phyloP scores from a whole-genome alignment of 2,888 invertebrate genomes.

The Cloeon dipterum region DNA sequence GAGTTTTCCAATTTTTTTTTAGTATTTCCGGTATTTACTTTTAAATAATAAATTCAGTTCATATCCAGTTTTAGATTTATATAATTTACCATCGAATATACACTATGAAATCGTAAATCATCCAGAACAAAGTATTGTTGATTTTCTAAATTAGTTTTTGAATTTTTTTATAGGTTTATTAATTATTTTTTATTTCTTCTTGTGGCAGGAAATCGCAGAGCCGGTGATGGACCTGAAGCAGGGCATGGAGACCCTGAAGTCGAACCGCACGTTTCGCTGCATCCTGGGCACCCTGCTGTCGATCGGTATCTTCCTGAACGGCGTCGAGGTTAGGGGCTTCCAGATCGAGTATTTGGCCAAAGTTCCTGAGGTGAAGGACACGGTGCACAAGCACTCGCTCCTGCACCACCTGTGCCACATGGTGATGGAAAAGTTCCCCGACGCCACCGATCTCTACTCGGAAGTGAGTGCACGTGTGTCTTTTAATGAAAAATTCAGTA shows the following conservation, averaged over 20 bases:
- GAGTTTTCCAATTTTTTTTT: too few species aligned
- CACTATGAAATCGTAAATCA: too few species aligned
- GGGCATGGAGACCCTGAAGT: constrained; percentile 75
- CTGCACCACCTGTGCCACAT: constrained; percentile 93
- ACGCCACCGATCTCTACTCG: constrained; percentile 89
- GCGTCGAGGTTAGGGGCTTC: constrained; percentile 72
- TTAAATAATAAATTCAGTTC: too few species aligned
- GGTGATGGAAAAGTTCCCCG: constrained; percentile 90
- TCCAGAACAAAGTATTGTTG: too few species aligned
- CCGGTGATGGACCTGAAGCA: constrained; percentile 96
- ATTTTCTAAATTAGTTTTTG: too few species aligned
- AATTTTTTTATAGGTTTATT: neutral
- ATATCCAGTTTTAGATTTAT: too few species aligned
- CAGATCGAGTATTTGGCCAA: constrained; percentile 92
- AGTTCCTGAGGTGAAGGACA: constrained; percentile 96
- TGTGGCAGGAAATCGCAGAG: constrained; percentile 82
- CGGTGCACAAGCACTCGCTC: constrained; percentile 94
- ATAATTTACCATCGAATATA: too few species aligned
- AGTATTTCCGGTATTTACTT: too few species aligned
- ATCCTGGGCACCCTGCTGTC: constrained; percentile 83
- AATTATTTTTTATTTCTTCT: neutral
- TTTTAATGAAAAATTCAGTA: too few species aligned
- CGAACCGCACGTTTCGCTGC: constrained; percentile 83
- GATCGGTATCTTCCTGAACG: constrained; percentile 92
- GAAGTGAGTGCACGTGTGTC: constrained; percentile 36